Base-by-base conservation (phyloP, 1,140 invertebrate genomes). In the Drosophila orena region DNA sequence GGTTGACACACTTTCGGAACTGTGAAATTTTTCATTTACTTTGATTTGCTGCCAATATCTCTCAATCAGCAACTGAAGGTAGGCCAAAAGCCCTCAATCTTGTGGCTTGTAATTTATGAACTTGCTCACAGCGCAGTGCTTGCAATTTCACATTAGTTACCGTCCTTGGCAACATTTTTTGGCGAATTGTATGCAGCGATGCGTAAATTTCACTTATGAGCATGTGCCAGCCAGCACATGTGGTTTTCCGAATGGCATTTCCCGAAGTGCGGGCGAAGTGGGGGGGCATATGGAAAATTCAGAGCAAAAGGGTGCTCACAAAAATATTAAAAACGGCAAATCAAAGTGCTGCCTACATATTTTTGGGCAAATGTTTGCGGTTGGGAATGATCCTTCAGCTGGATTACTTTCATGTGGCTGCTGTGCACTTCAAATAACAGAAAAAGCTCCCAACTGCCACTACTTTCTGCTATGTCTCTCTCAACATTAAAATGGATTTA, bases 381-480 rank as follows among this genome's bases (percentile, higher is more conserved):
- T 85, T 85, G 59, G 52, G 46, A 49, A 22, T 76, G 75, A 77
- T 77, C 47, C 61, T 77, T 38, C 68, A 49, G 20, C 68, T 78
- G 83, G 81, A 88, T 81, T 88, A 88, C 83, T 88, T 86, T 86
- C 85, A 77, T 85, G 81, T 81, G 81, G 81, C 79, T 85, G 73
- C 73, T 66, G 30, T 46, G n/a, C 58, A 20, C 35, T 35, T 69
- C 35, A 70, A 70, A 70, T 56, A 69, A 56, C 38, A 69, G 53
- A 44, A 42, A 47, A 38, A 55, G 49, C 65, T 53, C 37, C 15
- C 65, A 27, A 10, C 20, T 24, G 11, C 40, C 30, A 27, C 47
- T 30, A 15, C 22, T 35, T 37, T 55, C 40, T 40, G 24, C 40
- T 40, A 17, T 22, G 55, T 42, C 69, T 57, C 69, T 57, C 57